phyloP scores from a whole-genome alignment of 2,888 invertebrate genomes.

The Isotomurus palustris region DNA sequence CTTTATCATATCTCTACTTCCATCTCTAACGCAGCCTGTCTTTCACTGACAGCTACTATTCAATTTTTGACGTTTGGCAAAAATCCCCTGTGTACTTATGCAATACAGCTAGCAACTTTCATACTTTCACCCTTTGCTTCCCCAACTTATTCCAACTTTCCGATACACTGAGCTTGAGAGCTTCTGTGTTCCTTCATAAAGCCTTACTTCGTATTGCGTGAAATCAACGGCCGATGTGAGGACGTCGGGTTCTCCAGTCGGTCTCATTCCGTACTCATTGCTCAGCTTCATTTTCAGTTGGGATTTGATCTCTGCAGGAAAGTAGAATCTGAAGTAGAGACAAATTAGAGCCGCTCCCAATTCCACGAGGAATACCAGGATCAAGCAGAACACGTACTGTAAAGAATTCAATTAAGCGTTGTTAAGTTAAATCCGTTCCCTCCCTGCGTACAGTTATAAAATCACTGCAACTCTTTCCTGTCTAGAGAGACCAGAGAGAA shows the following conservation, averaged over 20 bases:
- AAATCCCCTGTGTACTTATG: no score
- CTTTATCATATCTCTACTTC: no score
- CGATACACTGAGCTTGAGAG: no score
- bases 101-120: no score
- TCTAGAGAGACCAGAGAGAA: not conserved
- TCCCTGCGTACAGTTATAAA: not conserved
- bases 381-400: conserved; percentile 54
- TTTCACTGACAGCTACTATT: no score
- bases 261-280: conserved; percentile 30
- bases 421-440: not conserved
- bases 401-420: not conserved
- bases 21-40: no score
- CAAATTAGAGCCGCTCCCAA: conserved; percentile 51
- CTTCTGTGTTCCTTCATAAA: no score
- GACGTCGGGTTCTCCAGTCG: conserved; percentile 15
- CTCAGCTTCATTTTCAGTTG: conserved; percentile 31
- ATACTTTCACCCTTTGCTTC: no score
- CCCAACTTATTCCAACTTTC: no score
- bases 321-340: conserved; percentile 50
- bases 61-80: no score
- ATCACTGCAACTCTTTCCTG: not conserved
- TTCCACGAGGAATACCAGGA: conserved; percentile 53
- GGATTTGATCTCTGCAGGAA: conserved; percentile 50
- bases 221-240: conserved; percentile 54
- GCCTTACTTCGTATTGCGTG: conserved; percentile 52